Percentiles rank a stretch among this genome's conserved stretches.
Conservation (phyloP, 1,140 invertebrate genomes). For the Drosophila repletoides region DNA sequence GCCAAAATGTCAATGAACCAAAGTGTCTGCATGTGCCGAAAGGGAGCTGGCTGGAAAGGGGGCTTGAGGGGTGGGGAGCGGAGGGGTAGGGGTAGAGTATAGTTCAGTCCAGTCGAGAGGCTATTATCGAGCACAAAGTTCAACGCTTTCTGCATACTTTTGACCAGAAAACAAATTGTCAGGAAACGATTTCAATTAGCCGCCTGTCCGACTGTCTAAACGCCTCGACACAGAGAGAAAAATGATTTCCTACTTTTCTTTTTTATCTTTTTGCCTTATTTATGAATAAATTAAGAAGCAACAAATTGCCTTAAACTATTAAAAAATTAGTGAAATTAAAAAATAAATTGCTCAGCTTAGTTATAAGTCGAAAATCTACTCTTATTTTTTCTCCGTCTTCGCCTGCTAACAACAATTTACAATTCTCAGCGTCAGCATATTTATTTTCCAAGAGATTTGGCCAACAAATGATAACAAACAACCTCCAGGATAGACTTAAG, state of each 20-base stretch:
- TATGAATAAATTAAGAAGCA: too few species aligned
- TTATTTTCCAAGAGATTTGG: constrained; percentile 38
- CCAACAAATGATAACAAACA: constrained; percentile 35
- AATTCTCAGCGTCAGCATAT: constrained; percentile 24
- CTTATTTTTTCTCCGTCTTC: too few species aligned
- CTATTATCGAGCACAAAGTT: constrained; percentile 65
- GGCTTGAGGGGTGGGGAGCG: neutral
- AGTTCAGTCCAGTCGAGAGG: neutral
- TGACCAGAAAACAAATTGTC: constrained; percentile 27
- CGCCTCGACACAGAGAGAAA: too few species aligned
- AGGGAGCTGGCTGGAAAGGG: too few species aligned
- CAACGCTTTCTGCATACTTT: constrained; percentile 40
- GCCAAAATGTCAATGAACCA: constrained; percentile 73
- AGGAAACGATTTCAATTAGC: constrained; percentile 60
- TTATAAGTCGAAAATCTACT: too few species aligned
- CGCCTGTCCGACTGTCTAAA: constrained; percentile 9
- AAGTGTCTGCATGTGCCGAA: constrained; percentile 59
- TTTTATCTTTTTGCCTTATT: too few species aligned
- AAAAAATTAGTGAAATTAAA: too few species aligned
- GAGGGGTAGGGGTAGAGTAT: too few species aligned
- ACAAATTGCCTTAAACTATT: too few species aligned
- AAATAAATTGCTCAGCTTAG: too few species aligned
- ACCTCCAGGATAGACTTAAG: neutral
- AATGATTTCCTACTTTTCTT: too few species aligned
- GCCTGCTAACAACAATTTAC: too few species aligned